Conservation (phyloP, 2,113 vertebrate species). For the Sceloporus undulatus region DNA sequence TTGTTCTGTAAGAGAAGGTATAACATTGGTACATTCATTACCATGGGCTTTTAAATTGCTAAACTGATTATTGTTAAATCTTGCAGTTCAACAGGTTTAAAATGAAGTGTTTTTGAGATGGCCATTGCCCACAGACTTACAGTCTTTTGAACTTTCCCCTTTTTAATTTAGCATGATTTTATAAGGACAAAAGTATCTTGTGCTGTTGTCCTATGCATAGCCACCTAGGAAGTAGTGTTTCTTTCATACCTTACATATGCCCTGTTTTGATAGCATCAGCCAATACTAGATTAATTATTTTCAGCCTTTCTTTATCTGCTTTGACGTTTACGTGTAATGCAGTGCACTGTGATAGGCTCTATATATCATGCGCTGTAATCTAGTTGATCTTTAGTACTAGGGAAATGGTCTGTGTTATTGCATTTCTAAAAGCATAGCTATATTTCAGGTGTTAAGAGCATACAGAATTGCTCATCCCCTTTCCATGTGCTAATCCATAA, state of each 20-base stretch:
- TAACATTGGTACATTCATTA: background rate
- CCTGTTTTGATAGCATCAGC: no score
- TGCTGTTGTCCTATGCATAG: background rate
- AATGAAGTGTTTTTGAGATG: background rate
- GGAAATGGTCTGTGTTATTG: background rate
- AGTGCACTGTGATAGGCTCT: background rate
- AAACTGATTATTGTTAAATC: background rate
- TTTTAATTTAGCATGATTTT: background rate
- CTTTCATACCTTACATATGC: background rate
- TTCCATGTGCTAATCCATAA: background rate
- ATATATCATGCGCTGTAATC: background rate
- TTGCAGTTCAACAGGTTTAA: background rate
- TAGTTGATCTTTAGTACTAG: background rate
- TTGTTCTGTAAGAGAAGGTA: no score
- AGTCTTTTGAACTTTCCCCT: background rate
- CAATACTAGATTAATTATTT: background rate
- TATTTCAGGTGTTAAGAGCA: background rate
- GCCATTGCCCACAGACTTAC: background rate
- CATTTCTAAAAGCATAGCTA: background rate
- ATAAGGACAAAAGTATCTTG: background rate
- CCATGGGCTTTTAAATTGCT: background rate
- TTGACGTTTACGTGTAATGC: background rate
- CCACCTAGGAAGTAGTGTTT: background rate
- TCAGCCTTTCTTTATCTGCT: background rate
- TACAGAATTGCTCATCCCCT: background rate